Evolutionary conservation across 2,888 invertebrate genomes (phyloP).

Genomic region (Molorchus minor): DNA sequence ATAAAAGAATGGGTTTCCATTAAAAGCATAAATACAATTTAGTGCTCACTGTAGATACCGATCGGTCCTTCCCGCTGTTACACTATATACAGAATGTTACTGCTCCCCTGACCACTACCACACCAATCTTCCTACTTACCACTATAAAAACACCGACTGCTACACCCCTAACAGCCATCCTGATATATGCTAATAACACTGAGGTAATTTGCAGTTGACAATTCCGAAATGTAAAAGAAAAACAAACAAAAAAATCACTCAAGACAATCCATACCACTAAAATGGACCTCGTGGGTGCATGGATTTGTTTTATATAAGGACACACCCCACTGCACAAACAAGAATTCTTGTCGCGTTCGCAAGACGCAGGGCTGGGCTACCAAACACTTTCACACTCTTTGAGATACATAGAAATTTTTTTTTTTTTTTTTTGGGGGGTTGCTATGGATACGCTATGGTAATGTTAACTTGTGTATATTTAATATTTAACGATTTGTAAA

Average conservation of each 20-base stretch:
- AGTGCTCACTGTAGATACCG: no score
- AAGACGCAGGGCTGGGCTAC: slow-evolving; percentile 34
- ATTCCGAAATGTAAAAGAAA: no score
- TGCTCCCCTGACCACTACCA: not conserved
- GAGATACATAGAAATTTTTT: no score
- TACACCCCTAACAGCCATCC: no score
- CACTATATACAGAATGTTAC: no score
- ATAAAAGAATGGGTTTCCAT: no score
- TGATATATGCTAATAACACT: no score
- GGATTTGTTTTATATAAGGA: slow-evolving; percentile 34
- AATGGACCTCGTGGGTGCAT: slow-evolving; percentile 13
- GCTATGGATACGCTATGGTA: slow-evolving; percentile 5
- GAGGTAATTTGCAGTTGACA: no score
- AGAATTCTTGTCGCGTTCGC: slow-evolving; percentile 39
- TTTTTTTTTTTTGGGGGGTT: no score
- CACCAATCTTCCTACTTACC: slow-evolving; percentile 17
- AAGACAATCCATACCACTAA: slow-evolving; percentile 10
- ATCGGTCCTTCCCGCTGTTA: no score
- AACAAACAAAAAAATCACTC: slow-evolving; percentile 12
- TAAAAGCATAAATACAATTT: no score
- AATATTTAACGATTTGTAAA: not conserved
- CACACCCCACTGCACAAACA: slow-evolving; percentile 46
- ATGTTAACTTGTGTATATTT: slow-evolving; percentile 4
- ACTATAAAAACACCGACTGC: slow-evolving; percentile 3
- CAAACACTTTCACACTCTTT: slow-evolving; percentile 37